Conservation (phyloP, 2,113 vertebrate genomes). For the Saccopteryx leptura region DNA sequence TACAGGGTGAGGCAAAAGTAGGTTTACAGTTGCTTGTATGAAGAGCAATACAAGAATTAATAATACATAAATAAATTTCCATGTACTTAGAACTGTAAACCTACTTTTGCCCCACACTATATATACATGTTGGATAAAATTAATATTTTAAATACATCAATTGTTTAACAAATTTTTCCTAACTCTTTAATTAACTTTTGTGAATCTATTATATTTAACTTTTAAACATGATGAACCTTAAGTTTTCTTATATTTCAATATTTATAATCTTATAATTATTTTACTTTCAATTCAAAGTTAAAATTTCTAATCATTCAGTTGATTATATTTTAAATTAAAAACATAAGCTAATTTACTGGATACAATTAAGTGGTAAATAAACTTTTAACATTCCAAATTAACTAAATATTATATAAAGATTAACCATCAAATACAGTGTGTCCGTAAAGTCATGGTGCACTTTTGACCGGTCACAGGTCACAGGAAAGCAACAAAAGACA, state of each 20-base stretch:
- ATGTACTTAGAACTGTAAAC: too few relatives aligned
- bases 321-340: conserved; percentile 33
- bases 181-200: conserved; percentile 47
- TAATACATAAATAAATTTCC: too few relatives aligned
- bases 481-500: too few relatives aligned
- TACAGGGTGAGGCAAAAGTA: too few relatives aligned
- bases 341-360: not conserved
- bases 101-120: too few relatives aligned
- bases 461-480: too few relatives aligned
- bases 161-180: not conserved
- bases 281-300: not conserved
- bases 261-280: conserved; percentile 45
- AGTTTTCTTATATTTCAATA: not conserved
- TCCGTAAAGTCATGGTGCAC: too few relatives aligned
- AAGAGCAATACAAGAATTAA: too few relatives aligned
- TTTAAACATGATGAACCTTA: not conserved
- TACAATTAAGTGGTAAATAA: not conserved
- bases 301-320: conserved; percentile 27
- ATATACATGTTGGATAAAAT: not conserved
- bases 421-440: not conserved
- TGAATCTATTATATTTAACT: not conserved
- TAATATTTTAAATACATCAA: conserved; percentile 38
- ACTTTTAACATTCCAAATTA: conserved; percentile 11
- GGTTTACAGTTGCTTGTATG: too few relatives aligned
- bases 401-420: not conserved